Evolutionary conservation across 2,113 vertebrate genomes (phyloP).

Genomic region (Amblyornis subalaris): DNA sequence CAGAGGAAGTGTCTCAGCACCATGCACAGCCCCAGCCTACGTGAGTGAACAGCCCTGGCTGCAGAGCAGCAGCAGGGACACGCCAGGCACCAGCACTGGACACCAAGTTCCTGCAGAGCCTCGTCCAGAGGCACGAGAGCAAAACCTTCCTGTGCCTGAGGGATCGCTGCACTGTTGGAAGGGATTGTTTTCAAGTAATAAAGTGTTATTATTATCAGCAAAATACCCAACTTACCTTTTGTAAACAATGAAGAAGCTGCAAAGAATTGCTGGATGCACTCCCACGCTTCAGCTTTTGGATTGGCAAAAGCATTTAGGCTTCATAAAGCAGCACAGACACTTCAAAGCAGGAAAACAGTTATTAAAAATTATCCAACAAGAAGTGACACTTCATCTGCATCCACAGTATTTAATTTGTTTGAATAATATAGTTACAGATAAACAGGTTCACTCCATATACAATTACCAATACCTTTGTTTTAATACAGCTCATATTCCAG

Average conservation of each 20-base stretch:
- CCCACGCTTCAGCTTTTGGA: fast-evolving
- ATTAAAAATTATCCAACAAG: constrained; percentile 24
- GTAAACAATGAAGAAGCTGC: background rate
- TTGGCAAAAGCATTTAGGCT: background rate
- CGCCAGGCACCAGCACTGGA: background rate
- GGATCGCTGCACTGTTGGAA: background rate
- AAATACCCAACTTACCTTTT: background rate
- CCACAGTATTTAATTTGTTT: constrained; percentile 93
- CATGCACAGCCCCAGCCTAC: background rate
- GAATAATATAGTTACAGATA: constrained; percentile 96
- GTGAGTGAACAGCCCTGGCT: background rate
- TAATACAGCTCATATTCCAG: constrained; percentile 92
- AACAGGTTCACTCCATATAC: constrained; percentile 95
- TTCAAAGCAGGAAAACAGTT: background rate
- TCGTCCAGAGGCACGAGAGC: background rate
- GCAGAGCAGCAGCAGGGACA: background rate
- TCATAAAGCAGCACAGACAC: background rate
- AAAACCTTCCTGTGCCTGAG: background rate
- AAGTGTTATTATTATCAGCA: background rate
- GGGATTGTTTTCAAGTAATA: background rate
- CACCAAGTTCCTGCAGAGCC: background rate
- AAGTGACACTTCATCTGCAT: constrained; percentile 70
- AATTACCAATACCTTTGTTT: constrained; percentile 89
- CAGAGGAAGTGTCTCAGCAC: background rate
- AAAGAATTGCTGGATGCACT: background rate